phyloP scores from a whole-genome alignment of 64 coral and sea anemone species.

The Pocillopora verrucosa region DNA sequence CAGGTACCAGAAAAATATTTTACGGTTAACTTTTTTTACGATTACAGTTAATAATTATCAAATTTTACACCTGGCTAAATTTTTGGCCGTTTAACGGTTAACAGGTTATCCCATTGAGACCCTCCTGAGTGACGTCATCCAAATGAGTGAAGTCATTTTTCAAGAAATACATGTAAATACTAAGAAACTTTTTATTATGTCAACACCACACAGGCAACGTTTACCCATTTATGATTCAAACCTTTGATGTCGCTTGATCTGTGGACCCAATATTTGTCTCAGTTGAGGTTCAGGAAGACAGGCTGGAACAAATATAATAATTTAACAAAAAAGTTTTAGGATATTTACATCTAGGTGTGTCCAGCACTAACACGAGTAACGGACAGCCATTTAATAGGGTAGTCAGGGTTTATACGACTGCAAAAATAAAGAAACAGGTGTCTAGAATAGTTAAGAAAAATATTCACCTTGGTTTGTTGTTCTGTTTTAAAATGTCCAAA shows the following conservation, averaged over 20 bases:
- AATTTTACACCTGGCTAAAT: neutral
- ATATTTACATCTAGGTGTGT: neutral
- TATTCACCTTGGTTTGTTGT: constrained; percentile 64
- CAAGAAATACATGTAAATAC: no score
- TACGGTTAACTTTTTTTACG: no score
- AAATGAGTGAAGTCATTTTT: no score
- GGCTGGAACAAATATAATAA: neutral
- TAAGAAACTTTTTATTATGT: no score
- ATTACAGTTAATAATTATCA: no score
- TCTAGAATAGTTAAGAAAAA: neutral
- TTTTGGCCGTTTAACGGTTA: neutral
- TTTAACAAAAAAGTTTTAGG: neutral
- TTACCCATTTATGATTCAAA: constrained; percentile 12
- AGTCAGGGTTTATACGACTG: neutral
- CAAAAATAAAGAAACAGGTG: neutral
- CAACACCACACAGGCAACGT: no score
- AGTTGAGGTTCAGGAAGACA: constrained; percentile 47
- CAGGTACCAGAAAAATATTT: no score
- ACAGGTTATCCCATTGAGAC: no score
- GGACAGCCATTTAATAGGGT: neutral
- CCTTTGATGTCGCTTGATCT: constrained; percentile 64
- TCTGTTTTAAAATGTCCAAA: constrained; percentile 69
- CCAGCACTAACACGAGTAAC: neutral
- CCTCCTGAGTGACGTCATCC: no score
- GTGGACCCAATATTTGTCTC: constrained; percentile 50